Percentiles rank a stretch among this genome's conserved stretches.
These are phyloP conservation scores for Stictonetta naevosa DNA, from an alignment of 2,113 vertebrate species.

Conservation along the genomic window DNA sequence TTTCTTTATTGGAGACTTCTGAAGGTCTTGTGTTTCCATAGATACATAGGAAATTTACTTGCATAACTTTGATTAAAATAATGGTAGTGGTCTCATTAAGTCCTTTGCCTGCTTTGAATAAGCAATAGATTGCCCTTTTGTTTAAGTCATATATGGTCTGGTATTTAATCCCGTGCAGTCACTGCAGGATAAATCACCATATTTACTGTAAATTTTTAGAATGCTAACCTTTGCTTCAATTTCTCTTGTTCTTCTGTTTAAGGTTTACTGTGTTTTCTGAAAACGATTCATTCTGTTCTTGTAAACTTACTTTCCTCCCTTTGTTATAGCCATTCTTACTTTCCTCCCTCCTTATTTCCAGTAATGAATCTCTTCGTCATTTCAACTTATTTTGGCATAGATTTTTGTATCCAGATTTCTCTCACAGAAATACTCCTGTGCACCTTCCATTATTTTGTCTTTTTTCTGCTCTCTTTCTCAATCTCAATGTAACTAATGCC, in stretches of 20 bases:
- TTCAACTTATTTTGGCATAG: background rate
- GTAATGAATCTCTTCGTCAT: background rate
- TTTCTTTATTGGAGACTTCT: background rate
- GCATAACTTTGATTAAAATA: background rate
- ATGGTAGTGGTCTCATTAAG: background rate
- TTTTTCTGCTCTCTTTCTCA: slow-evolving; percentile 3
- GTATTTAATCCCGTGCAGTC: background rate
- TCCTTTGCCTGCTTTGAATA: background rate
- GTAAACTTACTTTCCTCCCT: background rate
- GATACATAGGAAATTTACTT: background rate
- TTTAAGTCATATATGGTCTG: background rate
- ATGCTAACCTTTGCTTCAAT: background rate
- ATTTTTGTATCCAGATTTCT: background rate
- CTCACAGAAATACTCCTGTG: background rate
- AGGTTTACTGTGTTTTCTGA: background rate
- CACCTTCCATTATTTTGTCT: background rate
- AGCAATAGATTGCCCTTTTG: background rate
- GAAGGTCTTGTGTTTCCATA: background rate
- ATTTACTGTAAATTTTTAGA: background rate
- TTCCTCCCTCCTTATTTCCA: background rate
- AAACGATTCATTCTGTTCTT: background rate
- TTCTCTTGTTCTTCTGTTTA: background rate
- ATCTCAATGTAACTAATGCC: background rate
- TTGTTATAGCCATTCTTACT: background rate
- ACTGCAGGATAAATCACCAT: background rate